These are phyloP conservation scores for Cephus rjabovi DNA, from an alignment of 2,888 invertebrate genomes.

Conservation along the genomic window DNA sequence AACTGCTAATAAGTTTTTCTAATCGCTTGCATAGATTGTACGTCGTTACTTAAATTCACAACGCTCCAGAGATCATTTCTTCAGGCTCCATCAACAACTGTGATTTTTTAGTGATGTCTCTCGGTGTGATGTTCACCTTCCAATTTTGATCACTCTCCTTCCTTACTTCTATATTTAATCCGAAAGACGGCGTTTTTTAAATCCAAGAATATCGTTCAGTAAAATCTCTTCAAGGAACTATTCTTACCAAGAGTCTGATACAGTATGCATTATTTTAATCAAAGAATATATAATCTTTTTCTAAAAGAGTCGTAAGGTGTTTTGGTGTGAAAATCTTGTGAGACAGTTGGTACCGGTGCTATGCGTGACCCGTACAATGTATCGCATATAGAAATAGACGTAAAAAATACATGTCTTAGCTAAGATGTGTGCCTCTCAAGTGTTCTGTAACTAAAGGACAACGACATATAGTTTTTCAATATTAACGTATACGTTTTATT, in stretches of 20 bases:
- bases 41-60: background rate
- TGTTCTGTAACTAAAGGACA: background rate
- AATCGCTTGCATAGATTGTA: background rate
- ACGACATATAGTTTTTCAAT: background rate
- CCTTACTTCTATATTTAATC: background rate
- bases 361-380: background rate
- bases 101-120: background rate
- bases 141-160: background rate
- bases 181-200: background rate
- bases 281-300: background rate
- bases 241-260: background rate
- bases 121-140: background rate
- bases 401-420: background rate
- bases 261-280: background rate
- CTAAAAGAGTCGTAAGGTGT: background rate
- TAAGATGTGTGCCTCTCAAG: background rate
- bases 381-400: background rate
- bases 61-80: background rate
- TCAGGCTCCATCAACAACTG: background rate
- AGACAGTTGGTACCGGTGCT: background rate
- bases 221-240: background rate
- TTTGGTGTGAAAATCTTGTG: background rate
- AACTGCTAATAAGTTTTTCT: slow-evolving; percentile 40
- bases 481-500: background rate
- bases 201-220: background rate